Conservation (phyloP, 1,140 invertebrate genomes). For the Schmidtea mediterranea region DNA sequence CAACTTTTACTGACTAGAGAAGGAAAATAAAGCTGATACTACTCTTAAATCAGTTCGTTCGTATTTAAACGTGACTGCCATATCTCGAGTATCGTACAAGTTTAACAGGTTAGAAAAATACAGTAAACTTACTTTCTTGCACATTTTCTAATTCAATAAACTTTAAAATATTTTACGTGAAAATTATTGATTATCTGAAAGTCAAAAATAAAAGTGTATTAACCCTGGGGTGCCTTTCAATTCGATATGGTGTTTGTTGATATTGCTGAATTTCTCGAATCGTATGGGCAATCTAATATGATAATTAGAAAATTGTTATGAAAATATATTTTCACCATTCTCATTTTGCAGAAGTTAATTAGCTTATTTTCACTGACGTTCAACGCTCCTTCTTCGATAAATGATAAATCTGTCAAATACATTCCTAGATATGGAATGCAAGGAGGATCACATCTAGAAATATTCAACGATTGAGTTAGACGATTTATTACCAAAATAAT, state of each 20-base stretch:
- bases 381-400: slow-evolving; percentile 73
- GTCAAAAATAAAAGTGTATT: slow-evolving; percentile 8
- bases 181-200: too few species aligned
- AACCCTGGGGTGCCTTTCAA: slow-evolving; percentile 51
- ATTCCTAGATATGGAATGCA: slow-evolving; percentile 72
- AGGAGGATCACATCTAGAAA: slow-evolving; percentile 52
- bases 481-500: too few species aligned
- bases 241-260: slow-evolving; percentile 70
- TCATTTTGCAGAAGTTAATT: slow-evolving; percentile 82
- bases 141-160: too few species aligned
- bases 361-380: slow-evolving; percentile 64
- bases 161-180: too few species aligned
- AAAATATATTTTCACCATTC: slow-evolving; percentile 43
- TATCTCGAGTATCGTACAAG: too few species aligned
- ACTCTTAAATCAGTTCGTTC: too few species aligned
- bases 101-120: too few species aligned
- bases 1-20: too few species aligned
- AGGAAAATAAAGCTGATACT: too few species aligned
- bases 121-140: too few species aligned
- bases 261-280: slow-evolving; percentile 67
- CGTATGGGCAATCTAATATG: slow-evolving; percentile 57
- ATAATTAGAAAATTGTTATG: slow-evolving; percentile 3
- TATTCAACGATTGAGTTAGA: slow-evolving; percentile 7
- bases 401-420: slow-evolving; percentile 67
- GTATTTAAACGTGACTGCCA: too few species aligned